These are phyloP conservation scores for Anhinga rufa DNA, from an alignment of 2,113 vertebrate genomes.

Conservation along the genomic window DNA sequence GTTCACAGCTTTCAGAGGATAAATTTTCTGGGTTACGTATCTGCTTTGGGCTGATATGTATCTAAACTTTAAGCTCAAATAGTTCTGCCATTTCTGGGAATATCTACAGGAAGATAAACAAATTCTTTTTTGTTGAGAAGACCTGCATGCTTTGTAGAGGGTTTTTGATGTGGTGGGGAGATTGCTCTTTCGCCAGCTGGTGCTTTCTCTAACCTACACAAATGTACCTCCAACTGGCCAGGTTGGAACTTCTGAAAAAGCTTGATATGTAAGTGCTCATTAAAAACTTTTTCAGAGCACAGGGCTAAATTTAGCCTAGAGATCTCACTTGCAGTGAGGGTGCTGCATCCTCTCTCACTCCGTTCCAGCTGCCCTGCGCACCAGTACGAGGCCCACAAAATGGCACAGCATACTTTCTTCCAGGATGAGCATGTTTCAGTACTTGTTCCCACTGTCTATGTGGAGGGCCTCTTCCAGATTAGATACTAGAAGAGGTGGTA, in stretches of 20 bases:
- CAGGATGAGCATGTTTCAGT: not conserved
- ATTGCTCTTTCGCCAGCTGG: not conserved
- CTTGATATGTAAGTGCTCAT: not conserved
- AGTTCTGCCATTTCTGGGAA: not conserved
- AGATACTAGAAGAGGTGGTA: not conserved
- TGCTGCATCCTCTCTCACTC: not conserved
- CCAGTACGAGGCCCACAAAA: not conserved
- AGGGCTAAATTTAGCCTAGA: not conserved
- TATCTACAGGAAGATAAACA: not conserved
- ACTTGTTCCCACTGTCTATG: not conserved
- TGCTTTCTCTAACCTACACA: not conserved
- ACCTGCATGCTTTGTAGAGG: not conserved
- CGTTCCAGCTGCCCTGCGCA: not conserved
- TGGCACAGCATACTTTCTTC: not conserved
- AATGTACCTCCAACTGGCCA: rapidly evolving
- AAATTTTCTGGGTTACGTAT: not conserved
- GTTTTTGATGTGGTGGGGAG: not conserved
- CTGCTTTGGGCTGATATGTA: not conserved
- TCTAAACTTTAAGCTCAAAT: not conserved
- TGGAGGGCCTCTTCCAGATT: not conserved
- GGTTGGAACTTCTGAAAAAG: not conserved
- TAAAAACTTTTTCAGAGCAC: not conserved
- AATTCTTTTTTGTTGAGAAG: not conserved
- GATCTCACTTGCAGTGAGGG: not conserved
- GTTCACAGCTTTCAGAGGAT: not conserved